A percentile compares a stretch with the other conserved stretches of the same genome.
Conservation (phyloP, 2,113 vertebrate genomes). For the Lophius piscatorius region DNA sequence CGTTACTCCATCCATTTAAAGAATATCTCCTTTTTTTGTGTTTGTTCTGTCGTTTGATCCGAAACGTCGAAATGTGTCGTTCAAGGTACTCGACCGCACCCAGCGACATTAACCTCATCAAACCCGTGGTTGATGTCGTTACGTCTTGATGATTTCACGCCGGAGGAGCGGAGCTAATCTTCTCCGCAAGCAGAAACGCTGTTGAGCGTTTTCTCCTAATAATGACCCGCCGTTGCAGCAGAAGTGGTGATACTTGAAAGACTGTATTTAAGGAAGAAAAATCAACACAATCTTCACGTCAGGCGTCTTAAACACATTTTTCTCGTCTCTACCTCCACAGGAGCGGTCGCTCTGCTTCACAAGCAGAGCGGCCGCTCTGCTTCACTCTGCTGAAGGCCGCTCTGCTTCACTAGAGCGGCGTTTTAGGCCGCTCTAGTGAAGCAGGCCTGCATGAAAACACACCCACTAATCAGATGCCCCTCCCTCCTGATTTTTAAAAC, state of each 20-base stretch:
- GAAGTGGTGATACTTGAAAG: conserved; percentile 64
- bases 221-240: conserved; percentile 27
- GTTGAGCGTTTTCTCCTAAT: conserved; percentile 34
- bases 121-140: conserved; percentile 27
- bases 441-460: conserved; percentile 11
- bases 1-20: conserved; percentile 57
- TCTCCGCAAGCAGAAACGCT: conserved; percentile 35
- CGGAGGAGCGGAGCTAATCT: conserved; percentile 36
- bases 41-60: conserved; percentile 7
- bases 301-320: conserved; percentile 47
- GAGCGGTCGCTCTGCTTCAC: background rate
- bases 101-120: conserved; percentile 23
- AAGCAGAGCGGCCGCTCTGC: no score
- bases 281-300: conserved; percentile 40
- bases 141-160: conserved; percentile 45
- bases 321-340: conserved; percentile 50
- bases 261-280: conserved; percentile 22
- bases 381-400: no score
- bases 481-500: background rate
- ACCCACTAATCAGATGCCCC: conserved; percentile 17
- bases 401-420: no score
- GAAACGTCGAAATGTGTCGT: conserved; percentile 11
- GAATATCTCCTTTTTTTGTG: conserved; percentile 2
- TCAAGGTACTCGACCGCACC: conserved; percentile 17
- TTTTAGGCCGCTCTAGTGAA: conserved; percentile 21